Conservation (phyloP, 2,797 vertebrate genomes). For the Liasis olivaceus region DNA sequence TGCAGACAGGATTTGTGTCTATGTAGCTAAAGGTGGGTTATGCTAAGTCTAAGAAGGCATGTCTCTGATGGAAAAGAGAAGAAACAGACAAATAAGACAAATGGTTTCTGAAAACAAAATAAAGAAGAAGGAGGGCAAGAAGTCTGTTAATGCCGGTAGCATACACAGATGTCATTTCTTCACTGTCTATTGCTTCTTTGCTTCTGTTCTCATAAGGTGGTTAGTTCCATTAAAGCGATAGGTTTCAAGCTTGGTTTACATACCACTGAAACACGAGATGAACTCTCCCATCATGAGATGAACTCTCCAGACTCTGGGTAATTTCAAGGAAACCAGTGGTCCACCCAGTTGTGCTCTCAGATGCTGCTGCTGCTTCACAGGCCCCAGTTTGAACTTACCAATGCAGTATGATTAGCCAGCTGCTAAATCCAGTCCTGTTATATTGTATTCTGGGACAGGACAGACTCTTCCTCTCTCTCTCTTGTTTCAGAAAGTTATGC, state of each 20-base stretch:
- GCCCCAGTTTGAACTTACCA: not conserved
- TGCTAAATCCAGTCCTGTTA: not conserved
- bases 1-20: not conserved
- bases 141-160: not conserved
- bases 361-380: not conserved
- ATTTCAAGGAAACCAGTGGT: conserved; percentile 1
- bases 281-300: not conserved
- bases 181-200: not conserved
- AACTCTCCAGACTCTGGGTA: not conserved
- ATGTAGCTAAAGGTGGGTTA: not conserved
- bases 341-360: not conserved
- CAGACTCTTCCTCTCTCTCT: not conserved
- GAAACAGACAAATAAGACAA: not conserved
- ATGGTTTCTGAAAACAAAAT: not conserved
- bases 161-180: not conserved
- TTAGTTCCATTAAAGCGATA: not conserved
- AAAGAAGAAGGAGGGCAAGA: not conserved
- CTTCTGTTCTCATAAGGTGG: not conserved
- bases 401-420: not conserved
- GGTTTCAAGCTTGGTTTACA: not conserved
- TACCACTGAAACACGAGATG: not conserved
- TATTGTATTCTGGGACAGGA: not conserved
- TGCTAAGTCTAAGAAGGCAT: not conserved
- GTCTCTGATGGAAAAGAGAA: not conserved
- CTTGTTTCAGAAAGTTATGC: not conserved